Evolutionary conservation across 2,113 vertebrate genomes (phyloP).

Genomic region (Trematomus loennbergii): DNA sequence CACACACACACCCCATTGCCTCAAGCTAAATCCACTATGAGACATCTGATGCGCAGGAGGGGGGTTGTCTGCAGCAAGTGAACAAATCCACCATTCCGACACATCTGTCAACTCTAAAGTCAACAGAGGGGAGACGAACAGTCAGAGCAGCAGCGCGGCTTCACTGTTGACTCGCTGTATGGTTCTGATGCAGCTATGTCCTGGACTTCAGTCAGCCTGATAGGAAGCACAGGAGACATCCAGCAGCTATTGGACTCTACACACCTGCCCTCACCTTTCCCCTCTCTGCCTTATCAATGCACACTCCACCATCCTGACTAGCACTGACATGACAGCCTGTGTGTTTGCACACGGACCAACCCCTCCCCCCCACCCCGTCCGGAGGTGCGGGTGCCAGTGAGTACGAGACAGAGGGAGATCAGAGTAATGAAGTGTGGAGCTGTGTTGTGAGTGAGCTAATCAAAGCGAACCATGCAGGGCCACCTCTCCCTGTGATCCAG

Average conservation of each 20-base stretch:
- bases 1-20: slow-evolving; percentile 49
- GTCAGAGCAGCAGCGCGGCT: slow-evolving; percentile 61
- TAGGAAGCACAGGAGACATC: slow-evolving; percentile 51
- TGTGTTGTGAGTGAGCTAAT: slow-evolving; percentile 74
- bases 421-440: slow-evolving; percentile 76
- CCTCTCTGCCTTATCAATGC: slow-evolving; percentile 19
- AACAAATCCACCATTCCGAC: slow-evolving; percentile 71
- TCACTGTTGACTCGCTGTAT: slow-evolving; percentile 66
- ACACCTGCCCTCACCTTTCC: slow-evolving; percentile 44
- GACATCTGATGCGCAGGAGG: slow-evolving; percentile 70
- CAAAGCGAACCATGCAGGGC: slow-evolving; percentile 77
- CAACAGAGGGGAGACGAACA: slow-evolving; percentile 68
- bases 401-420: slow-evolving; percentile 51
- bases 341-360: slow-evolving; percentile 44
- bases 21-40: slow-evolving; percentile 70
- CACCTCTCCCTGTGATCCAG: slow-evolving; percentile 76
- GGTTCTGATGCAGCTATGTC: slow-evolving; percentile 57
- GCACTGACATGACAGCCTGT: slow-evolving; percentile 44
- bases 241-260: slow-evolving; percentile 31
- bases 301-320: slow-evolving; percentile 30
- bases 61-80: slow-evolving; percentile 69
- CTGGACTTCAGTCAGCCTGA: slow-evolving; percentile 63
- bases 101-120: slow-evolving; percentile 74
- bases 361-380: background rate
- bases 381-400: slow-evolving; percentile 29